phyloP scores from a whole-genome alignment of 2,113 vertebrate species.

The Tonatia bakeri region DNA sequence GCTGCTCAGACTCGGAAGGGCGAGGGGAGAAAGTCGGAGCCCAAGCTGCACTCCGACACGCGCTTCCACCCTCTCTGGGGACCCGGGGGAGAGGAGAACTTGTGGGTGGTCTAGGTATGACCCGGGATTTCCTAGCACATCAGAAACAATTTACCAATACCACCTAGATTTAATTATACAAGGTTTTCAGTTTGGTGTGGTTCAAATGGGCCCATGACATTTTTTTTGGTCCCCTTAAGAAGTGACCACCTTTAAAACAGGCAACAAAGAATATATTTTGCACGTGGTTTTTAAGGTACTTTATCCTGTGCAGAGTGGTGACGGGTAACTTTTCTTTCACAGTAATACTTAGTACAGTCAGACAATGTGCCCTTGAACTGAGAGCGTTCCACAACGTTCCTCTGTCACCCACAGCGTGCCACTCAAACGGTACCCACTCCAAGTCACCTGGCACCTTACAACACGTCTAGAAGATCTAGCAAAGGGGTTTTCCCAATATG shows the following conservation, averaged over 20 bases:
- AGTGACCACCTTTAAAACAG: background rate
- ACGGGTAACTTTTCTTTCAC: background rate
- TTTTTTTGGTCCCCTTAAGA: background rate
- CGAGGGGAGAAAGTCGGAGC: background rate
- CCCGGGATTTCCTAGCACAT: background rate
- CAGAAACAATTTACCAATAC: background rate
- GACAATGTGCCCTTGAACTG: background rate
- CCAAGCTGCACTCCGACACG: background rate
- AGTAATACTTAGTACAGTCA: background rate
- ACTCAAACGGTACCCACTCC: background rate
- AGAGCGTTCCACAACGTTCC: background rate
- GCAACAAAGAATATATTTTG: background rate
- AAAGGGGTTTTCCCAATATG: background rate
- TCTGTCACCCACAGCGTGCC: background rate
- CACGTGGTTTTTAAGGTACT: background rate
- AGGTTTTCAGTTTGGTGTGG: background rate
- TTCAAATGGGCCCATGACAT: conserved; percentile 11
- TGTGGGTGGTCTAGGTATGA: background rate
- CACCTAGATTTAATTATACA: background rate
- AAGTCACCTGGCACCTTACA: background rate
- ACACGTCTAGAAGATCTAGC: background rate
- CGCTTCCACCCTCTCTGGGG: background rate
- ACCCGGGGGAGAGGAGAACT: background rate
- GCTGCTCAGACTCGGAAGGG: background rate
- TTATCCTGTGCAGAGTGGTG: background rate